phyloP scores from a whole-genome alignment of 2,797 vertebrate species.

The Hipposideros larvatus region DNA sequence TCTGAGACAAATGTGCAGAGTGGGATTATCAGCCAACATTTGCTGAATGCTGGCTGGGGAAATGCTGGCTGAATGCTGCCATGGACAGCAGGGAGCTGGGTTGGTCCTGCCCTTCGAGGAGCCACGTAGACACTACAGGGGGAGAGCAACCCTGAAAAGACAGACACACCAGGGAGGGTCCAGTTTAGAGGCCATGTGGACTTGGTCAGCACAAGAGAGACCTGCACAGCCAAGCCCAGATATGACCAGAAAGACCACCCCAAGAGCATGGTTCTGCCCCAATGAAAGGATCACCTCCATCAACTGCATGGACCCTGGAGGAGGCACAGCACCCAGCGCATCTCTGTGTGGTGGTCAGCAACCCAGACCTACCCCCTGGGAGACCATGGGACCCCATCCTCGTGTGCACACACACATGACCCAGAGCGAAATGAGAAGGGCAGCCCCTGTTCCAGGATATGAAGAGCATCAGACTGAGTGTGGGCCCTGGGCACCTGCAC shows the following conservation, averaged over 20 bases:
- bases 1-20: background rate
- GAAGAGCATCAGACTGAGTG: background rate
- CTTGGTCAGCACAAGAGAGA: background rate
- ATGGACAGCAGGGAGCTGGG: too few species aligned
- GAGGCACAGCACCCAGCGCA: rapidly evolving
- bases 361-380: too few species aligned
- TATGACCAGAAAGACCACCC: background rate
- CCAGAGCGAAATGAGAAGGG: background rate
- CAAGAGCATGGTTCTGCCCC: background rate
- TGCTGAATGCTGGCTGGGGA: background rate
- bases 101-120: background rate
- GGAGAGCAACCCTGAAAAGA: rapidly evolving
- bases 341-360: background rate
- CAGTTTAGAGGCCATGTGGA: background rate
- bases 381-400: too few species aligned
- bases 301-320: background rate
- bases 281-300: rapidly evolving
- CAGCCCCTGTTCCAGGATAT: too few species aligned
- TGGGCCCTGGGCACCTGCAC: rapidly evolving
- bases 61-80: background rate
- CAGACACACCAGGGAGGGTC: rapidly evolving
- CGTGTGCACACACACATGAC: rapidly evolving
- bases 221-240: background rate
- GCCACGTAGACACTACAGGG: rapidly evolving
- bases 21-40: background rate